phyloP scores from a whole-genome alignment of 2,888 invertebrate species.

The Melanchra persicariae region DNA sequence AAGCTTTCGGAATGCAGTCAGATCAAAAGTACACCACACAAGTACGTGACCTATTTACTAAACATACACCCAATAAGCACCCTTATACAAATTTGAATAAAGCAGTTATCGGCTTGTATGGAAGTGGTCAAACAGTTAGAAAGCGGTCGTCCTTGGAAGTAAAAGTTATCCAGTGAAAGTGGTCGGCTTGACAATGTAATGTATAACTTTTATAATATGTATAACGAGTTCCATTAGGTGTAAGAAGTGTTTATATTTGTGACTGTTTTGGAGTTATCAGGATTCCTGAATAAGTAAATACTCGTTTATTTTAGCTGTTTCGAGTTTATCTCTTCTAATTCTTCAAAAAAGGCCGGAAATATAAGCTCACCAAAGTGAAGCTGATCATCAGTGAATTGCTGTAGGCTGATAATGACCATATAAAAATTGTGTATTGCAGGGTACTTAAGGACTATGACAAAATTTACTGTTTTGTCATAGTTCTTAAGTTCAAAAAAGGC shows the following conservation, averaged over 20 bases:
- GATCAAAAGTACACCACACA: conserved; percentile 32
- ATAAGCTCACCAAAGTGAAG: no score
- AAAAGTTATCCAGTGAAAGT: conserved; percentile 84
- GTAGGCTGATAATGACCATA: no score
- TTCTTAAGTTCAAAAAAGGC: no score
- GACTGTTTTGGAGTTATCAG: background rate
- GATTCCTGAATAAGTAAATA: background rate
- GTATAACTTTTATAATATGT: conserved; percentile 53
- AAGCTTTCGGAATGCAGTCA: conserved; percentile 54
- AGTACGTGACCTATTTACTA: conserved; percentile 58
- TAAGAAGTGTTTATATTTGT: conserved; percentile 1
- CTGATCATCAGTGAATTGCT: no score
- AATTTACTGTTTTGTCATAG: no score
- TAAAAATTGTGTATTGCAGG: no score
- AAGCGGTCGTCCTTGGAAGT: conserved; percentile 84
- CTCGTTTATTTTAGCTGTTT: no score
- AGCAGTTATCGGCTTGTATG: conserved; percentile 47
- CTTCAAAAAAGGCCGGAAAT: no score
- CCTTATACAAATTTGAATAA: conserved; percentile 37
- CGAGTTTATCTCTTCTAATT: no score
- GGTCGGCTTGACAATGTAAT: conserved; percentile 60
- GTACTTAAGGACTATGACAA: no score
- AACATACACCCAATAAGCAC: conserved; percentile 33
- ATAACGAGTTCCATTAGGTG: conserved; percentile 44
- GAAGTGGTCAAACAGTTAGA: conserved; percentile 69